Base-by-base conservation (phyloP, 2,113 vertebrate genomes). In the Piprites chloris region DNA sequence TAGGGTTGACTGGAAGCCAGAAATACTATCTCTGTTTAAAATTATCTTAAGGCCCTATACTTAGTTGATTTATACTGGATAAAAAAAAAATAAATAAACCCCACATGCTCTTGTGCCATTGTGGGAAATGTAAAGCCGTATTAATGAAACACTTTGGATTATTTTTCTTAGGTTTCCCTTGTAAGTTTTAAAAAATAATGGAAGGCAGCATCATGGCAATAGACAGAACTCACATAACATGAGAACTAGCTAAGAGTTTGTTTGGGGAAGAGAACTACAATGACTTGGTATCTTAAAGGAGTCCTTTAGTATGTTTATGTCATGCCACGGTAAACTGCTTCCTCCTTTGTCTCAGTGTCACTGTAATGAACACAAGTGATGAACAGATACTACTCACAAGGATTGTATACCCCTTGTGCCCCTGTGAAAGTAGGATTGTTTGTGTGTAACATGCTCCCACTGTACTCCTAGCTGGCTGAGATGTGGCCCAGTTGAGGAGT, bases 361-460 rank as follows among this genome's bases (percentile, higher is more conserved):
- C 46, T 5, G 20, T 53, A 62, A 52, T 30, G 42, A 37, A 19
- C 2, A 28, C 32, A 4, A 23, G 37, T 24, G 23, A 56, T 11
- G 61, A 41, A 6, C 6, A 53, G 32, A 35, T 3, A 8, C 23
- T n/a, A 3, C 37, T 55, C 20, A 11, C 39, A 33, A 26, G 56
- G 33, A 0, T 4, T 8, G 12, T 3, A 22, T 6, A 14, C 23
- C 28, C 20, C 8, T 50, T 44, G 42, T 75, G 24, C 10, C 76
- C 62, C 47, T 12, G 11, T 14, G 32, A 49, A 15, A 41, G 28
- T 28, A 10, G 33, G 11, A 13, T 2, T 15, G 28, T 30, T 42
- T 9, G 44, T 9, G 6, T 26, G 19, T 11, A 4, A 5, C 20
- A 1, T 1, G 20, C 35, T 68, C 63, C 58, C 2, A 1, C 4